Percentiles rank a stretch among this genome's conserved stretches.
Conservation (phyloP, 2,888 invertebrate genomes). For the Poecilobothrus nobilitatus region DNA sequence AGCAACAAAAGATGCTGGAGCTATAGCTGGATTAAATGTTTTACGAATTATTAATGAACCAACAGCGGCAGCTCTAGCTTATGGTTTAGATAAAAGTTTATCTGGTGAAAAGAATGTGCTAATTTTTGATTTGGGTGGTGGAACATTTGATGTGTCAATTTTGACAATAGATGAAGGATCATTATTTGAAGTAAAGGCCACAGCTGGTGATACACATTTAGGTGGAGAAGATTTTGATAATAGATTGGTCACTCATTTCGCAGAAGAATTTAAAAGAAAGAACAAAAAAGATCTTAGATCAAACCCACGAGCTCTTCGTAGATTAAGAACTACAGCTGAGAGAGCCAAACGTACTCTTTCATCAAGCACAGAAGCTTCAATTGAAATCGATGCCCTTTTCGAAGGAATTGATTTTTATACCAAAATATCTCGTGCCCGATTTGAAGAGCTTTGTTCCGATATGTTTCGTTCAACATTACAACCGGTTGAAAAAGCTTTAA, state of each 20-base stretch:
- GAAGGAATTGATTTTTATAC: constrained; percentile 68
- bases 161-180: too few species aligned
- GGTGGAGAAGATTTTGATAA: constrained; percentile 52
- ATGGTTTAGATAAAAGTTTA: constrained; percentile 80
- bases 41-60: constrained; percentile 89
- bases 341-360: constrained; percentile 44
- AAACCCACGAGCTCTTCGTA: constrained; percentile 42
- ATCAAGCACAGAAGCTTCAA: constrained; percentile 47
- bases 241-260: constrained; percentile 75
- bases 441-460: constrained; percentile 66
- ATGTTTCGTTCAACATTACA: constrained; percentile 63
- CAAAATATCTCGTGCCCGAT: constrained; percentile 47
- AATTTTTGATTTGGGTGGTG: constrained; percentile 51
- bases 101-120: constrained; percentile 72
- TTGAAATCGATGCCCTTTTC: constrained; percentile 66
- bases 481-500: constrained; percentile 38
- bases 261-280: constrained; percentile 77
- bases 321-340: constrained; percentile 67
- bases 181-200: too few species aligned
- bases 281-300: constrained; percentile 52
- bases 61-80: constrained; percentile 84
- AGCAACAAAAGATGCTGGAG: constrained; percentile 28
- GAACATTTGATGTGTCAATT: too few species aligned
- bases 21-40: constrained; percentile 82
- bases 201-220: too few species aligned